phyloP scores from a whole-genome alignment of 2,113 vertebrate genomes.

The Daboia siamensis region DNA sequence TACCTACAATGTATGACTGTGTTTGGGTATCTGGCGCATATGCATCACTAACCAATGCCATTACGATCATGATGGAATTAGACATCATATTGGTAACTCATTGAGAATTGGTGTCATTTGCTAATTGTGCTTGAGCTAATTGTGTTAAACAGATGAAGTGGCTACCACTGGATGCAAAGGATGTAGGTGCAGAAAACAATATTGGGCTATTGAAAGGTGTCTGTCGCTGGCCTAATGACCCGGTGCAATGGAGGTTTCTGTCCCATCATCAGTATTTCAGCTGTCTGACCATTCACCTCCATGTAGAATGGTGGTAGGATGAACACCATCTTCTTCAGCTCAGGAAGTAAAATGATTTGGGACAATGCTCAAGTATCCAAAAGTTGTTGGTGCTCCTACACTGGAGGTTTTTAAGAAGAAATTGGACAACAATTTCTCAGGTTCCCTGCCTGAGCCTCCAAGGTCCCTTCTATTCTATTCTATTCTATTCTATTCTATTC shows the following conservation, averaged over 20 bases:
- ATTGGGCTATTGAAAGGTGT: background rate
- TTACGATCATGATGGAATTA: background rate
- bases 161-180: background rate
- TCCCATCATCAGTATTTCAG: background rate
- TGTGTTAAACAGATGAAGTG: background rate
- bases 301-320: background rate
- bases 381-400: background rate
- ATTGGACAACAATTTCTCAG: background rate
- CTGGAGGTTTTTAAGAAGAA: background rate
- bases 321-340: too few species aligned
- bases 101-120: background rate
- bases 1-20: background rate
- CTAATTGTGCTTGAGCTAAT: background rate
- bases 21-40: background rate
- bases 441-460: background rate
- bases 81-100: background rate
- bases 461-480: background rate
- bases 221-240: background rate
- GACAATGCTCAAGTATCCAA: background rate
- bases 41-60: background rate
- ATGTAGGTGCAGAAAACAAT: background rate
- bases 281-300: background rate
- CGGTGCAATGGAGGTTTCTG: background rate
- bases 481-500: too few species aligned
- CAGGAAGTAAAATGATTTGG: background rate